A percentile compares a stretch with the other conserved stretches of the same genome.
These are phyloP conservation scores for Mus musculus DNA, from an alignment of 2,113 vertebrate species.

Conservation along the genomic window GRCm39 chr9:99128501-99129000, in stretches of 20 bases:
- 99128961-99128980: not conserved
- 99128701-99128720: constrained; percentile 25
- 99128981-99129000: not conserved
- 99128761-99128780: not conserved
- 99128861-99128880: not conserved
- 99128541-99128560: constrained; percentile 26
- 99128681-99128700: not conserved
- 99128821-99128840: not conserved
- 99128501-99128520: not conserved
- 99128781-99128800: not conserved
- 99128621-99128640: not conserved
- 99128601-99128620: not conserved
- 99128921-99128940: not conserved
- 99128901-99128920: not conserved
- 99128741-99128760: not conserved
- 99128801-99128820: constrained; percentile 25
- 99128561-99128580: constrained; percentile 12
- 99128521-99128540: constrained; percentile 1
- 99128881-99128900: not conserved
- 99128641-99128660: not conserved
- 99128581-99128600: not conserved
- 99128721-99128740: not conserved
- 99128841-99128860: not conserved
- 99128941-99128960: no score
- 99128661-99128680: not conserved